These are phyloP conservation scores for Diglossa cyanea DNA, from an alignment of 2,797 vertebrate genomes.

Conservation along the genomic window DNA sequence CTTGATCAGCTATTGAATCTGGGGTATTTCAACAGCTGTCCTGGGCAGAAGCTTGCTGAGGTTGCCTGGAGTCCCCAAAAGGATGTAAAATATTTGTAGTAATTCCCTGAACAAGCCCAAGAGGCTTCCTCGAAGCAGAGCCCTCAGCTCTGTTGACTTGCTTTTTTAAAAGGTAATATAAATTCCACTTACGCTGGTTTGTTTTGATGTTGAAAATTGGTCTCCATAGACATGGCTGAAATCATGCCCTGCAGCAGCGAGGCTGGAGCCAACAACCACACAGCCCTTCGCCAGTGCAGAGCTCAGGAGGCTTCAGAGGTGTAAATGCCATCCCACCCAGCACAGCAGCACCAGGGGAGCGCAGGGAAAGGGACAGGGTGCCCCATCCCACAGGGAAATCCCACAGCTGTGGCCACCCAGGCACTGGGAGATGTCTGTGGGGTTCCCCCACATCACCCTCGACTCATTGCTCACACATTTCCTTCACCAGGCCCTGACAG, in stretches of 20 bases:
- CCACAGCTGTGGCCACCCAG: neutral
- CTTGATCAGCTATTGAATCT: neutral
- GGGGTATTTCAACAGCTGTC: neutral
- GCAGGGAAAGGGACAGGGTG: neutral
- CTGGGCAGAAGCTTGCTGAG: neutral
- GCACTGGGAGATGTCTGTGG: neutral
- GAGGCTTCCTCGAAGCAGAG: conserved; percentile 61
- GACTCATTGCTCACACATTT: neutral
- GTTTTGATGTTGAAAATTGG: conserved; percentile 80
- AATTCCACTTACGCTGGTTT: conserved; percentile 75
- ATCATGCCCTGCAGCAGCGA: conserved; percentile 64
- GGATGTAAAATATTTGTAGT: conserved; percentile 42
- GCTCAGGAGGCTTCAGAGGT: conserved; percentile 63
- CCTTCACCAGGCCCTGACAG: neutral
- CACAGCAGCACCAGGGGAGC: neutral
- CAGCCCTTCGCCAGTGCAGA: conserved; percentile 61
- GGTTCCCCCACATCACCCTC: neutral
- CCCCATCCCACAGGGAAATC: neutral
- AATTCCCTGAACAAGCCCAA: conserved; percentile 45
- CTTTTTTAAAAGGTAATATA: conserved; percentile 74
- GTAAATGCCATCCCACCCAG: conserved; percentile 28
- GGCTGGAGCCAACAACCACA: conserved; percentile 72
- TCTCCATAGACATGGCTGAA: conserved; percentile 79
- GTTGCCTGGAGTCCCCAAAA: conserved; percentile 34
- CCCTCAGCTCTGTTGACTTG: conserved; percentile 74